Evolutionary conservation across 1,140 invertebrate species (phyloP).

Genomic region (Pseudomyrmex cubaensis): DNA sequence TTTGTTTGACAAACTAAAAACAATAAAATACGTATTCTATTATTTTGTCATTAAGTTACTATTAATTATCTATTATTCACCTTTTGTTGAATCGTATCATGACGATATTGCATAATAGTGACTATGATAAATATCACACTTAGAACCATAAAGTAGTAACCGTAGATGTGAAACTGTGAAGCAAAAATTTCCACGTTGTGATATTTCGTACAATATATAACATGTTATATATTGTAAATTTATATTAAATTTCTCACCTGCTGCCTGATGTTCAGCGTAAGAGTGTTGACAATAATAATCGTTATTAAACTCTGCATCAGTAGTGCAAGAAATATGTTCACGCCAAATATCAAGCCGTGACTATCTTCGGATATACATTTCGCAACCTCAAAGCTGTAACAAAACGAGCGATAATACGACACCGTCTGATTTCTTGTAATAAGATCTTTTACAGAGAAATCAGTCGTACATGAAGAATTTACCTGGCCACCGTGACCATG

Average conservation of each 20-base stretch:
- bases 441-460: no score
- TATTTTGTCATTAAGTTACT: no score
- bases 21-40: no score
- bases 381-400: constrained; percentile 92
- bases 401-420: constrained; percentile 45
- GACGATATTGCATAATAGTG: constrained; percentile 69
- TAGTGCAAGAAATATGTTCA: constrained; percentile 94
- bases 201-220: neutral
- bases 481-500: constrained; percentile 91
- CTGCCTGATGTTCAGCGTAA: constrained; percentile 81
- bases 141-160: constrained; percentile 86
- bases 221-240: no score
- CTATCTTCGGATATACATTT: constrained; percentile 91
- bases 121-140: constrained; percentile 83
- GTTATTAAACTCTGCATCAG: constrained; percentile 91
- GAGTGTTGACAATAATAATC: constrained; percentile 87
- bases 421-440: no score
- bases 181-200: constrained; percentile 4
- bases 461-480: neutral
- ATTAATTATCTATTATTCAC: no score
- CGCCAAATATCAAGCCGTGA: constrained; percentile 95
- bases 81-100: neutral
- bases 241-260: constrained; percentile 84
- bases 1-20: no score
- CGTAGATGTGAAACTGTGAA: constrained; percentile 88